Evolutionary conservation across 2,797 vertebrate species (phyloP).

Genomic region (Rallus crepitans): DNA sequence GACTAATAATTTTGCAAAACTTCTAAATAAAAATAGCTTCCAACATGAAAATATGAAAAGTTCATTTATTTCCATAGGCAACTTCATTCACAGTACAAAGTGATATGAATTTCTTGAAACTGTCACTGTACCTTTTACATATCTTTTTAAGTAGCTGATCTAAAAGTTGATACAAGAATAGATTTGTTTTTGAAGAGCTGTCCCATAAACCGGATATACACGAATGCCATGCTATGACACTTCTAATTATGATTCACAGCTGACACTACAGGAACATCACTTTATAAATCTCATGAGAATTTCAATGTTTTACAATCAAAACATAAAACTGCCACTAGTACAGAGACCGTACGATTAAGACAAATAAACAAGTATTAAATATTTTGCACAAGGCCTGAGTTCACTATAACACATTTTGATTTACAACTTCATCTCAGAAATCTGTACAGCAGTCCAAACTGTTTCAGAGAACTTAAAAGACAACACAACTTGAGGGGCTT

Average conservation of each 20-base stretch:
- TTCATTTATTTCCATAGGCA: slow-evolving; percentile 85
- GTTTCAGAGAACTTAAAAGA: slow-evolving; percentile 11
- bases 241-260: slow-evolving; percentile 41
- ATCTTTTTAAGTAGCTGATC: slow-evolving; percentile 76
- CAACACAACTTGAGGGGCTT: background rate
- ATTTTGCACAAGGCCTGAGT: slow-evolving; percentile 71
- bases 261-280: slow-evolving; percentile 52
- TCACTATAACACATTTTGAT: slow-evolving; percentile 61
- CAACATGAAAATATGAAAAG: slow-evolving; percentile 68
- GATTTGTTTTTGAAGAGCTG: slow-evolving; percentile 68
- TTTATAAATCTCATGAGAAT: slow-evolving; percentile 57
- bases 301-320: slow-evolving; percentile 52
- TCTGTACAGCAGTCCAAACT: slow-evolving; percentile 54
- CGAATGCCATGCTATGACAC: slow-evolving; percentile 64
- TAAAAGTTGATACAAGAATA: slow-evolving; percentile 84
- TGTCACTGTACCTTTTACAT: slow-evolving; percentile 80
- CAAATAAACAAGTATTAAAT: slow-evolving; percentile 64
- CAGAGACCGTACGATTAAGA: slow-evolving; percentile 57
- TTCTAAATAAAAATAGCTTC: slow-evolving; percentile 34
- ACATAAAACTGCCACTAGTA: slow-evolving; percentile 59
- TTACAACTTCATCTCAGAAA: slow-evolving; percentile 58
- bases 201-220: slow-evolving; percentile 39
- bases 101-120: slow-evolving; percentile 72
- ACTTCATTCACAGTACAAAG: slow-evolving; percentile 84
- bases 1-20: background rate